Percentiles rank a stretch among this genome's conserved stretches.
Evolutionary conservation across 2,797 vertebrate species (phyloP).

Genomic region (Sarcophilus harrisii): DNA sequence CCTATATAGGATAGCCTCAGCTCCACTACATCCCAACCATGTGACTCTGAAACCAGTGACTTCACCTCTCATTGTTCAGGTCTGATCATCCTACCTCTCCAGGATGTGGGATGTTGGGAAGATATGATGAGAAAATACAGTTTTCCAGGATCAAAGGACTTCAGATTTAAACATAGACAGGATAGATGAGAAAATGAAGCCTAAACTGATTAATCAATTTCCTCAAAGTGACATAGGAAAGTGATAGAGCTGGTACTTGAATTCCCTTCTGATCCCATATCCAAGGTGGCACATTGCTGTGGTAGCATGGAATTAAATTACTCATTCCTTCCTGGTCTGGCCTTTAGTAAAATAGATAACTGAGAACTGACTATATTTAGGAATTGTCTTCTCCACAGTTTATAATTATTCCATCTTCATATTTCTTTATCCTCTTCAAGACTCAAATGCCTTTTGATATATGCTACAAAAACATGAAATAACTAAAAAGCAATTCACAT

Average conservation of each 20-base stretch:
- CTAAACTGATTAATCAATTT: not conserved
- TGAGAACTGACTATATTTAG: not conserved
- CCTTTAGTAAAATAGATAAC: not conserved
- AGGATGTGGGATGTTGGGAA: not conserved
- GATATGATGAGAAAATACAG: not conserved
- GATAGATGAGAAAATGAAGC: not conserved
- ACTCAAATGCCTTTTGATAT: not conserved
- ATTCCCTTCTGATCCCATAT: not conserved
- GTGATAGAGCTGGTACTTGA: not conserved
- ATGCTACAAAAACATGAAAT: not conserved
- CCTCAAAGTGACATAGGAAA: not conserved
- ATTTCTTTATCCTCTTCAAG: not conserved
- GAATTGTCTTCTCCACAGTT: not conserved
- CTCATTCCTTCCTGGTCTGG: not conserved
- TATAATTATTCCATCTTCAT: not conserved
- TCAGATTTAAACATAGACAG: not conserved
- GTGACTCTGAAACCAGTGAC: not conserved
- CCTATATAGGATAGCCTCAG: not conserved
- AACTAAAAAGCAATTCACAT: not conserved
- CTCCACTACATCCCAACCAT: not conserved
- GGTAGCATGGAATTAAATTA: not conserved
- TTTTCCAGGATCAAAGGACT: not conserved
- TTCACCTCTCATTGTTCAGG: not conserved
- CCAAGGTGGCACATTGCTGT: not conserved
- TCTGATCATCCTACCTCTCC: not conserved